Conservation (phyloP, 2,113 vertebrate species). For the Cynoglossus semilaevis region DNA sequence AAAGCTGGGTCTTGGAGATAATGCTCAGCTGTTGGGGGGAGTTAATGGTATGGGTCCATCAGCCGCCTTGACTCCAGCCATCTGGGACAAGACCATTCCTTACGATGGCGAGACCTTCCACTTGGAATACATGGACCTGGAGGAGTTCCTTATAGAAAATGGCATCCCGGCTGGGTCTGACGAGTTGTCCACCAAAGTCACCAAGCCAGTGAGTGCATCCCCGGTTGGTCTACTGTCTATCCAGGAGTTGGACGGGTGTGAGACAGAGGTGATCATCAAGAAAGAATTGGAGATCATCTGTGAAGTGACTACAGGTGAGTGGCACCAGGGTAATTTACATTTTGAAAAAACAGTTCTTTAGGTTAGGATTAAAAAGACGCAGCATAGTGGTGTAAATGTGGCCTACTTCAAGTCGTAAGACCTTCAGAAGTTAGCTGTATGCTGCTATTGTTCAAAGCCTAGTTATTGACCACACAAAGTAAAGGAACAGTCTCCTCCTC, state of each 20-base stretch:
- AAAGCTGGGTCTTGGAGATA: constrained; percentile 58
- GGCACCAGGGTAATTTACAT: too few species aligned
- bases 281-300: constrained; percentile 37
- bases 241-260: constrained; percentile 62
- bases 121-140: constrained; percentile 97
- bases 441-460: too few species aligned
- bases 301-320: constrained; percentile 61
- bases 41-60: constrained; percentile 80
- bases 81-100: constrained; percentile 95
- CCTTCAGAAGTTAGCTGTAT: too few species aligned
- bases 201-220: constrained; percentile 2
- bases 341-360: too few species aligned
- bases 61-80: constrained; percentile 91
- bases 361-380: too few species aligned
- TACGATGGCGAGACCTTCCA: constrained; percentile 94
- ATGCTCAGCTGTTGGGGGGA: constrained; percentile 38
- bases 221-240: constrained; percentile 55
- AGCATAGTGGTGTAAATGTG: too few species aligned
- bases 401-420: too few species aligned
- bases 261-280: constrained; percentile 64
- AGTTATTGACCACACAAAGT: too few species aligned
- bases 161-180: constrained; percentile 82
- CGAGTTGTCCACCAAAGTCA: constrained; percentile 35
- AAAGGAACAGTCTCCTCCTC: too few species aligned
- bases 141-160: constrained; percentile 95